Base-by-base conservation (phyloP, 1,140 invertebrate genomes). In the Mylabris phalerata region DNA sequence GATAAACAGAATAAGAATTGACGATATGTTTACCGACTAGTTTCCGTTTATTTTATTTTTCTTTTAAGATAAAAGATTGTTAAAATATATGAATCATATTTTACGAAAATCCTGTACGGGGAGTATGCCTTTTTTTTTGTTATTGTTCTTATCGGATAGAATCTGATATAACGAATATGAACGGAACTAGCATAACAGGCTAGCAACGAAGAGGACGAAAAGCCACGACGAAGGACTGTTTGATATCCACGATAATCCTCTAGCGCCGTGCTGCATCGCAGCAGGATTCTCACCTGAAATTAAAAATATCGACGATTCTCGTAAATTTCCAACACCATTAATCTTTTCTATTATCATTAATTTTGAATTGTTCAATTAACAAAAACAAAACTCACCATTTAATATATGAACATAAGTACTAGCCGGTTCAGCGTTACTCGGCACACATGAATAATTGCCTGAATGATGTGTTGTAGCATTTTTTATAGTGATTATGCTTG, bases 371-470 rank as follows among this genome's bases (percentile, higher is more conserved):
- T 40, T 19, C 19, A 19, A 19, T 19, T 19, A 32, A 32, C 32
- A 32, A 2, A 48, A 32, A 9, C 9, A 7, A 48, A 10, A 40
- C 43, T 81, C 70, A 85, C 89, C 90, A 73, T 92, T 90, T 65
- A 92, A 84, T 71, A 93, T 90, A 75, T 92, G 89, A 58, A 93
- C 89, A 71, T 86, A 84, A 58, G 90, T 87, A 62, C 88, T 89
- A 52, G 87, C 89, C 0, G 90, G 85, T 47, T 89, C 84, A 4
- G 90, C 89, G 69, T 92, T 92, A 70, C 87, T 91, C 3, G 90
- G 88, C 47, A 89, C 83, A 71, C 91, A 94, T 5, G 89, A 89
- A 72, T 93, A 94, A 75, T 93, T 93, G 6, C 91, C 91, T 7
- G 89, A 89, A 66, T 94, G 89, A 7, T 82, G 78, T 7, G 78